Percentiles rank a stretch among this genome's conserved stretches.
Evolutionary conservation across 2,797 vertebrate species (phyloP).

Genomic region (Myiotriccus ornatus): DNA sequence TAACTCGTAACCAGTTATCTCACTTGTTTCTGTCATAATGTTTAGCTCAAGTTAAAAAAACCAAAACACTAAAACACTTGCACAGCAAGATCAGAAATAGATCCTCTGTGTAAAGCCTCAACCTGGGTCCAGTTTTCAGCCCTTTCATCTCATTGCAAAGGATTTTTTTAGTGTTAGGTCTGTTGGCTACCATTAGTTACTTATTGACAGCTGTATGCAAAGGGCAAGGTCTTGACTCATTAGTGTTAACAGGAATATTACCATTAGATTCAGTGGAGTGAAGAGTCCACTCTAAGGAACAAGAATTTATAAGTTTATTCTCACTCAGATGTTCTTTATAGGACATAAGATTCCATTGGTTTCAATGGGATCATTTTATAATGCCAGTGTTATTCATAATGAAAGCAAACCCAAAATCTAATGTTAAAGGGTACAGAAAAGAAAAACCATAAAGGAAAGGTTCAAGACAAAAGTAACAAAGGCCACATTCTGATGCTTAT

Average conservation of each 20-base stretch:
- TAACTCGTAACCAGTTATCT: neutral
- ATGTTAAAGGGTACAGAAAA: neutral
- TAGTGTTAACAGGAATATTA: neutral
- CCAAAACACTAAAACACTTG: neutral
- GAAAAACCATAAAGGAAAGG: neutral
- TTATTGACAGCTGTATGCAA: neutral
- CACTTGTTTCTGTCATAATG: conserved; percentile 1
- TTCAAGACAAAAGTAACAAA: neutral
- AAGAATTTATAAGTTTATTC: neutral
- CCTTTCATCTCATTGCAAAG: neutral
- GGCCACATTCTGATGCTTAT: neutral
- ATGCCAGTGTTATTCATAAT: neutral
- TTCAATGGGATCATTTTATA: neutral
- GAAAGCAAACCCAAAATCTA: neutral
- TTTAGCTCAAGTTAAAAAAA: conserved; percentile 5
- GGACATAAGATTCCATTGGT: neutral
- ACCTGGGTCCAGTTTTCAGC: neutral
- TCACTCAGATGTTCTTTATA: neutral
- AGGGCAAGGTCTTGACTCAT: neutral
- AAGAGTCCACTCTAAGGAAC: neutral
- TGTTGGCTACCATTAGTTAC: neutral
- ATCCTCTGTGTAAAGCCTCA: neutral
- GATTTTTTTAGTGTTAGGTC: neutral
- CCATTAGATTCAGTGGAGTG: neutral
- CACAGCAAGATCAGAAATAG: conserved; percentile 5